These are phyloP conservation scores for Catharus minimus DNA, from an alignment of 2,113 vertebrate species.

Conservation along the genomic window DNA sequence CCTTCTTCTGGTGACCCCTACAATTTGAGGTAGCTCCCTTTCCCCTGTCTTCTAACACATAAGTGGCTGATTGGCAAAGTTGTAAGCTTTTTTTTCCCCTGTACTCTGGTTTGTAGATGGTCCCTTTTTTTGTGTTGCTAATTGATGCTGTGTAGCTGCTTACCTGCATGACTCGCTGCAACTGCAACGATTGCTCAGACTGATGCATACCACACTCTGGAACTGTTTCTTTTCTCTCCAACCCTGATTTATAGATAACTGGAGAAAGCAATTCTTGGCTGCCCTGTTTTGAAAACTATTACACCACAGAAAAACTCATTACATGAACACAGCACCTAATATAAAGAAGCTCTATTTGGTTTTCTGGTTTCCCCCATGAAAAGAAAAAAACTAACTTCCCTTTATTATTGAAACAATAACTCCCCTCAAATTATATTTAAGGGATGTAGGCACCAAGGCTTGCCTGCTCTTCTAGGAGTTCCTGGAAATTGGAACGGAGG, in stretches of 20 bases:
- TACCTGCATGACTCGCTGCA: not conserved
- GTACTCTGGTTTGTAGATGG: not conserved
- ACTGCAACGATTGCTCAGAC: not conserved
- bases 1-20: not conserved
- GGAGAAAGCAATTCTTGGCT: constrained; percentile 27
- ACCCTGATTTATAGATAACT: constrained; percentile 37
- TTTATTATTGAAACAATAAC: not conserved
- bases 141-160: not conserved
- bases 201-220: not conserved
- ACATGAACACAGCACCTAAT: not conserved
- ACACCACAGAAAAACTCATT: not conserved
- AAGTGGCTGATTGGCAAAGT: not conserved
- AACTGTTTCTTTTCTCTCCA: constrained; percentile 8
- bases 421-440: not conserved
- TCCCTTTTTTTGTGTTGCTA: not conserved
- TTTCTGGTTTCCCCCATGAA: not conserved
- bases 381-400: not conserved
- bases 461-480: not conserved
- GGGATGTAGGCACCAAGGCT: not conserved
- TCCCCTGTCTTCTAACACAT: not conserved
- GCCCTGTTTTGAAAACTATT: constrained; percentile 28
- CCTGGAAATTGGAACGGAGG: not conserved
- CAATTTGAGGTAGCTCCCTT: not conserved
- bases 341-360: not conserved
- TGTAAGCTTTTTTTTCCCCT: not conserved